Evolutionary conservation across 2,888 invertebrate species (phyloP).

Genomic region (Emmelina monodactyla): DNA sequence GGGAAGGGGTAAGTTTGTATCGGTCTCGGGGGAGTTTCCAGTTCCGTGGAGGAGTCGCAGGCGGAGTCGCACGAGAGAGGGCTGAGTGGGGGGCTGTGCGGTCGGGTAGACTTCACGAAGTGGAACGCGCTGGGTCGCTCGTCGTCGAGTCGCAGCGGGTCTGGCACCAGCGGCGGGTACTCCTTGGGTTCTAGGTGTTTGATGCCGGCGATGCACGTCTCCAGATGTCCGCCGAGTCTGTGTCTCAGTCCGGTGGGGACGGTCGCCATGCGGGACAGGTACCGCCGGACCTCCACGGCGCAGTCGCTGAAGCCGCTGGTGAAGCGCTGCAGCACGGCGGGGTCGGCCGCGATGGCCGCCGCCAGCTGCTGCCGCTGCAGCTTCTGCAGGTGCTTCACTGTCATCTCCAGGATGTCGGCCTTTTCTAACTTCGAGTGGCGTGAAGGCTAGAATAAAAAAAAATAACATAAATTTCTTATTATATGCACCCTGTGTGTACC

Average conservation of each 20-base stretch:
- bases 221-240: slow-evolving; percentile 71
- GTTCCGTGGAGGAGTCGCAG: slow-evolving; percentile 67
- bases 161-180: slow-evolving; percentile 67
- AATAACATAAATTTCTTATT: too few species aligned
- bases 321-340: slow-evolving; percentile 84
- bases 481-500: too few species aligned
- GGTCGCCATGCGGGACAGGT: slow-evolving; percentile 71
- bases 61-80: slow-evolving; percentile 76
- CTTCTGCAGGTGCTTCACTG: slow-evolving; percentile 90
- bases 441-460: slow-evolving; percentile 74
- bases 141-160: slow-evolving; percentile 46
- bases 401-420: slow-evolving; percentile 94
- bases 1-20: slow-evolving; percentile 54
- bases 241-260: slow-evolving; percentile 66
- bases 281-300: slow-evolving; percentile 81
- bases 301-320: slow-evolving; percentile 89
- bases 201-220: slow-evolving; percentile 69
- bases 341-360: slow-evolving; percentile 83
- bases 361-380: slow-evolving; percentile 88
- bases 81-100: slow-evolving; percentile 74
- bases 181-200: slow-evolving; percentile 36
- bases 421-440: slow-evolving; percentile 95
- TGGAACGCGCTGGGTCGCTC: slow-evolving; percentile 55
- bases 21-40: slow-evolving; percentile 59
- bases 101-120: slow-evolving; percentile 43